Evolutionary conservation across 2,888 invertebrate species (phyloP).

Genomic region (Acrobasis suavella): DNA sequence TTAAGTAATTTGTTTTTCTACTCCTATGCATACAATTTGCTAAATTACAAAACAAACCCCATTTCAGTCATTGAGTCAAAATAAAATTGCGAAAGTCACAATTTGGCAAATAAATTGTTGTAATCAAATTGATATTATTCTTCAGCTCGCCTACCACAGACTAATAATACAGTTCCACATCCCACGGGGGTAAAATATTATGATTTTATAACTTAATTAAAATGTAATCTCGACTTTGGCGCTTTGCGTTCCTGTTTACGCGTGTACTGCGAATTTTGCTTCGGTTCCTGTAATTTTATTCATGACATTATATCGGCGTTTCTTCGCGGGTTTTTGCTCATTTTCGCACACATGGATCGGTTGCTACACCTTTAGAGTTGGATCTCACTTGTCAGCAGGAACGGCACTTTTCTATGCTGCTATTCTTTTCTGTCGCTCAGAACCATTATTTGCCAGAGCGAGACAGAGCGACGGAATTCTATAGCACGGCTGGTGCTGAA

Average conservation of each 20-base stretch:
- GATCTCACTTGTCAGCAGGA: no score
- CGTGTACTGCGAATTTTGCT: conserved; percentile 29
- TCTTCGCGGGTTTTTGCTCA: background rate
- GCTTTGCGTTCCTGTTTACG: conserved; percentile 35
- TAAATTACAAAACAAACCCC: background rate
- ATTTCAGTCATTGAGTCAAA: background rate
- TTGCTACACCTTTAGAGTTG: no score
- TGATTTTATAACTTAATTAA: conserved; percentile 50
- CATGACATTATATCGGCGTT: conserved; percentile 25
- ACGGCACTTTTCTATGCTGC: no score
- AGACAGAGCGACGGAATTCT: no score
- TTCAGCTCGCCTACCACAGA: conserved; percentile 26
- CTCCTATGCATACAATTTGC: no score
- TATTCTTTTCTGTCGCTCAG: no score
- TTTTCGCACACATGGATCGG: background rate
- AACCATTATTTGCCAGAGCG: no score
- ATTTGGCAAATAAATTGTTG: conserved; percentile 4
- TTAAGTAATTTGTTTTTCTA: no score
- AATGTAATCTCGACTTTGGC: conserved; percentile 47
- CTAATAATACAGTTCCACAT: conserved; percentile 37
- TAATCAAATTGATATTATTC: conserved; percentile 18
- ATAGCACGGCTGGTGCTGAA: no score
- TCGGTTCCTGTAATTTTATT: conserved; percentile 31
- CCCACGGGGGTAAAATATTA: conserved; percentile 39
- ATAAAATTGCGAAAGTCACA: background rate